Evolutionary conservation across 2,113 vertebrate species (phyloP), one percentile per base, ranked within the genome.

Genomic region (Choloepus hoffmanni): DNA sequence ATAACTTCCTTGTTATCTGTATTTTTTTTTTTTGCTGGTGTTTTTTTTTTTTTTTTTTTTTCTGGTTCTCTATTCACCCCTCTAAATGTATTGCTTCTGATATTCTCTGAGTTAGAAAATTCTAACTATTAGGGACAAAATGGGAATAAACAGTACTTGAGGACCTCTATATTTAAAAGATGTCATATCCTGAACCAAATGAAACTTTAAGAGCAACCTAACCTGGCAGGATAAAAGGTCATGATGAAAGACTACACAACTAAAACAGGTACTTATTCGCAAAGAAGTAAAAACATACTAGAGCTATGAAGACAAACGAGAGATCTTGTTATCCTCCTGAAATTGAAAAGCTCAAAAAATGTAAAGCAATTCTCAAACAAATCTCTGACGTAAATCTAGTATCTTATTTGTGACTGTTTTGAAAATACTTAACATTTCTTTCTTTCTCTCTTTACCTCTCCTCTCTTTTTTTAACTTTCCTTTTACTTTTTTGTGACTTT

Each of bases 221-320:
- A 26, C 1, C 15, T 0, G 48, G 23, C 0, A 14, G 78, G 4
- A 13, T 28, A 2, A 10, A 40, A 16, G 28, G 23, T 2, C 3
- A 1, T 43, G 68, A 5, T 1, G n/a, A 28, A 19, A 15, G 33
- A 18, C 28, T 9, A 2, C 0, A 16, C 11, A 7, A 23, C n/a
- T 11, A 14, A 43, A 13, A 30, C 15, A 70, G 33, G 40, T 0
- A 14, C 14, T 21, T 36, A 3, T 0, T 5, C 8, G 43, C 43
- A 11, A 12, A 67, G 1, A 5, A n/a, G 21, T 24, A 36, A 0
- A 0, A 10, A 40, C 40, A 14, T 12, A 0, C 28, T 24, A 2
- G 58, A 90, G 5, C 6, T 3, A 0, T 16, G 36, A 70, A 58
- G 70, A 36, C 11, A 30, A 65, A 33, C 14, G 36, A 43, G 3